Evolutionary conservation across 2,888 invertebrate genomes (phyloP).

Genomic region (Epistrophella euchroma): DNA sequence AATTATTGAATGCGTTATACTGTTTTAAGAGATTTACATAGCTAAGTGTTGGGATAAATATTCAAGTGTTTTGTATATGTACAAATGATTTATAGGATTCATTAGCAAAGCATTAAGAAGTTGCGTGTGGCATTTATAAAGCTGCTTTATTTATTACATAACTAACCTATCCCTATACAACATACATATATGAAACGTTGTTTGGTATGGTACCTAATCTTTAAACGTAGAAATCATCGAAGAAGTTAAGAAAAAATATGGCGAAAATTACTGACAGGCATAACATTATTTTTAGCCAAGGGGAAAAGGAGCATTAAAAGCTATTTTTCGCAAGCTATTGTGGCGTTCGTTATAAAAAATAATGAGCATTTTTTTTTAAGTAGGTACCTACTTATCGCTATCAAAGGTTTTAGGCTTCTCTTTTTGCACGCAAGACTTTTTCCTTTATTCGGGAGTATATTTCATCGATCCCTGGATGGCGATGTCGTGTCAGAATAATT

Average conservation of each 20-base stretch:
- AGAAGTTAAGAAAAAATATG: constrained; percentile 22
- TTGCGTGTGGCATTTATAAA: constrained; percentile 38
- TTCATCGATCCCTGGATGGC: background rate
- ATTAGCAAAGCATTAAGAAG: constrained; percentile 31
- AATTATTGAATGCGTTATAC: background rate
- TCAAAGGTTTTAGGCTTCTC: constrained; percentile 9
- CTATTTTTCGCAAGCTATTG: constrained; percentile 14
- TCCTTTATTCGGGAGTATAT: background rate
- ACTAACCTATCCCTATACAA: constrained; percentile 28
- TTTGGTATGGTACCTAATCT: no score
- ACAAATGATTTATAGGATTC: constrained; percentile 31
- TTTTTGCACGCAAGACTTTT: background rate
- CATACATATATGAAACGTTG: background rate
- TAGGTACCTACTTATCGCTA: constrained; percentile 4
- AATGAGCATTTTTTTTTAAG: constrained; percentile 19
- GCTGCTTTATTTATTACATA: constrained; percentile 33
- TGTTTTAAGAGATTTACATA: constrained; percentile 11
- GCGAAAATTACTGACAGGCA: constrained; percentile 3
- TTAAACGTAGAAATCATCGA: constrained; percentile 13
- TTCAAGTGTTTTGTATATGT: background rate
- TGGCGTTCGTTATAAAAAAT: constrained; percentile 12
- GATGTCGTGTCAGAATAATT: background rate
- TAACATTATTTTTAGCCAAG: constrained; percentile 13
- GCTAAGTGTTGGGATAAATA: background rate
- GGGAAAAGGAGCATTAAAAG: constrained; percentile 5